Percentiles rank a stretch among this genome's conserved stretches.
These are phyloP conservation scores for Zaprionus africanus DNA, from an alignment of 1,140 invertebrate genomes.

Conservation along the genomic window DNA sequence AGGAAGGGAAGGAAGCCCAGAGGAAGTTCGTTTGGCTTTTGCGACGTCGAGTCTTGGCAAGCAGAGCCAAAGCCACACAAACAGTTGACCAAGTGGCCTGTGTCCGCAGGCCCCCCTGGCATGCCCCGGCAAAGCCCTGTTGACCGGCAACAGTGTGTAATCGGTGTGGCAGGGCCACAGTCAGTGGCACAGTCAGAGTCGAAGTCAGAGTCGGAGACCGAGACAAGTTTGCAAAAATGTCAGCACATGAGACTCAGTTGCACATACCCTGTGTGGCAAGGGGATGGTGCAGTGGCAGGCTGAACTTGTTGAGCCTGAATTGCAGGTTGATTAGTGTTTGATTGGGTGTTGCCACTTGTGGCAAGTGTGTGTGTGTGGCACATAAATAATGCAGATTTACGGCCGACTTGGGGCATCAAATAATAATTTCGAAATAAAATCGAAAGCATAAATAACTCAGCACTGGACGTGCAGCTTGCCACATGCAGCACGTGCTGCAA, in stretches of 20 bases:
- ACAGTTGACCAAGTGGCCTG: conserved; percentile 10
- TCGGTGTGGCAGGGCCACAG: conserved; percentile 1
- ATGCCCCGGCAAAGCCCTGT: no score
- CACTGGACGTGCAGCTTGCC: background rate
- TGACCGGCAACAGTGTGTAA: conserved; percentile 1
- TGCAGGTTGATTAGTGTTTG: conserved; percentile 45
- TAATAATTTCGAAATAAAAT: conserved; percentile 46
- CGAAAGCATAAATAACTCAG: conserved; percentile 61
- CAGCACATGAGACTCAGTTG: conserved; percentile 2
- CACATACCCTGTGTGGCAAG: background rate
- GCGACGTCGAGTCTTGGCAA: conserved; percentile 22
- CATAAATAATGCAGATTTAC: conserved; percentile 40
- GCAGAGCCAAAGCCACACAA: conserved; percentile 20
- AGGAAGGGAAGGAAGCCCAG: conserved; percentile 11
- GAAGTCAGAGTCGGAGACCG: background rate
- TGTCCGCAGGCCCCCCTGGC: background rate
- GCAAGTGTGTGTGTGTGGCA: background rate
- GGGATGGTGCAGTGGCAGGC: background rate
- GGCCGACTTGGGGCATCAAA: conserved; percentile 17
- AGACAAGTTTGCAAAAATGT: conserved; percentile 23
- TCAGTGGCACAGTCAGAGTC: background rate
- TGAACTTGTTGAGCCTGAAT: conserved; percentile 8
- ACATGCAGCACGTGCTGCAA: conserved; percentile 8
- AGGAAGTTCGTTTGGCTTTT: conserved; percentile 44
- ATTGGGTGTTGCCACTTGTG: conserved; percentile 13